Percentiles rank a stretch among this genome's conserved stretches.
Evolutionary conservation across 2,888 invertebrate genomes (phyloP).

Genomic region (Bibio marci): DNA sequence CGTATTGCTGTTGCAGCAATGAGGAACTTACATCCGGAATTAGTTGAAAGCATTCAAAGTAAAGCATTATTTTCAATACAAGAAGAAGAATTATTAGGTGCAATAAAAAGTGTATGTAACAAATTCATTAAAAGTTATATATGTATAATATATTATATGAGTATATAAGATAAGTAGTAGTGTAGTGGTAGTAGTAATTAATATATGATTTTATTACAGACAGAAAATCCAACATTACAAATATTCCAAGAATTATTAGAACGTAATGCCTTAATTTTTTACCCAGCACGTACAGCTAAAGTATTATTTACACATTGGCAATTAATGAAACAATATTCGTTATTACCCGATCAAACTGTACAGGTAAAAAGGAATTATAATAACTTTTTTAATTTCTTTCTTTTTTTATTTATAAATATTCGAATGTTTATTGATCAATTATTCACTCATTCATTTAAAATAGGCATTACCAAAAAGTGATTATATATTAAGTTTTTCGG

Average conservation of each 20-base stretch:
- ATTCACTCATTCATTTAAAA: too few species aligned
- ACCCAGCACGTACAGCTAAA: constrained; percentile 73
- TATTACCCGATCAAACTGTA: constrained; percentile 78
- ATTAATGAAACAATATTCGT: constrained; percentile 75
- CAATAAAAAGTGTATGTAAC: constrained; percentile 53
- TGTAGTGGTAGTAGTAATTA: not conserved
- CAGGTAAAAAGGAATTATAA: constrained; percentile 17
- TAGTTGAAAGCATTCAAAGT: constrained; percentile 71
- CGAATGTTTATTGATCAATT: not conserved
- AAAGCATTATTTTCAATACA: constrained; percentile 76
- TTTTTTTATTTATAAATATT: not conserved
- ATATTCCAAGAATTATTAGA: constrained; percentile 72
- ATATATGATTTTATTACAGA: constrained; percentile 31
- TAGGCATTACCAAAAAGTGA: constrained; percentile 37
- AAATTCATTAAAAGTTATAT: not conserved
- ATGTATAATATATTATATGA: too few species aligned
- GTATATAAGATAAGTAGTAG: not conserved
- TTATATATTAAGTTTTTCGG: constrained; percentile 61
- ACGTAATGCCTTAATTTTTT: constrained; percentile 71
- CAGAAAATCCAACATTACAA: constrained; percentile 51
- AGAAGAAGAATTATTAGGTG: constrained; percentile 75
- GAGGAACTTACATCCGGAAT: constrained; percentile 82
- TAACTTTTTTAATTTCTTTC: not conserved
- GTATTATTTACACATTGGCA: constrained; percentile 80
- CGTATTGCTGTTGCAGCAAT: constrained; percentile 83